A percentile compares a stretch with the other conserved stretches of the same genome.
These are phyloP conservation scores for Menidia beryllina DNA, from an alignment of 2,113 vertebrate species.

Conservation along the genomic window DNA sequence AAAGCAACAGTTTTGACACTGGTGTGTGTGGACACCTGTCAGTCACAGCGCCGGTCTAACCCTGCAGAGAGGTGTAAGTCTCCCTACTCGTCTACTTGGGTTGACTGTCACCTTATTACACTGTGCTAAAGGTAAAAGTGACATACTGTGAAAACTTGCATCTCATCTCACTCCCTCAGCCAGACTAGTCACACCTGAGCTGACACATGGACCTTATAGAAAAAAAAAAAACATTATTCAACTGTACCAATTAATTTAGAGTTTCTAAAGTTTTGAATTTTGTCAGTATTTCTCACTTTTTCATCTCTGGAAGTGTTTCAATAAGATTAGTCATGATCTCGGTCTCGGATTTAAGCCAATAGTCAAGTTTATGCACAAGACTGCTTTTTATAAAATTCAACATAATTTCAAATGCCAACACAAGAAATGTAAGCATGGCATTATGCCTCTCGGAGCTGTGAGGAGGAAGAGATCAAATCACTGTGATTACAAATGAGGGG, in stretches of 20 bases:
- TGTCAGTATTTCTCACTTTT: no score
- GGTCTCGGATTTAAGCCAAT: no score
- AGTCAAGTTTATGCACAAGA: no score
- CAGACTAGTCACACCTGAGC: background rate
- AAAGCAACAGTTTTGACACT: slow-evolving; percentile 34
- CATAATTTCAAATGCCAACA: no score
- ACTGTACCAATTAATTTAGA: background rate
- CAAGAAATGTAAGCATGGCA: background rate
- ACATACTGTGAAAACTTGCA: background rate
- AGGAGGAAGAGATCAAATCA: background rate
- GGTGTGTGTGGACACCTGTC: slow-evolving; percentile 66
- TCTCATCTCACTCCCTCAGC: background rate
- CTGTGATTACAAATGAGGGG: slow-evolving; percentile 17
- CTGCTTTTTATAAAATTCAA: no score
- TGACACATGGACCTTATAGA: slow-evolving; percentile 5
- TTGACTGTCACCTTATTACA: slow-evolving; percentile 16
- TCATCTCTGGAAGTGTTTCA: no score
- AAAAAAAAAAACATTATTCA: no score
- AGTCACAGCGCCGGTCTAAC: slow-evolving; percentile 38
- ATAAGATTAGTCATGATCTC: no score
- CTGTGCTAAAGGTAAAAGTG: slow-evolving; percentile 16
- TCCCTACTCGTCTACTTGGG: background rate
- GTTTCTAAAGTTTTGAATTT: no score
- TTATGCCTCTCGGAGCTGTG: background rate
- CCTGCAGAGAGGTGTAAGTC: slow-evolving; percentile 28